These are phyloP conservation scores for Pygoscelis adeliae DNA, from an alignment of 2,113 vertebrate species.

Conservation along the genomic window DNA sequence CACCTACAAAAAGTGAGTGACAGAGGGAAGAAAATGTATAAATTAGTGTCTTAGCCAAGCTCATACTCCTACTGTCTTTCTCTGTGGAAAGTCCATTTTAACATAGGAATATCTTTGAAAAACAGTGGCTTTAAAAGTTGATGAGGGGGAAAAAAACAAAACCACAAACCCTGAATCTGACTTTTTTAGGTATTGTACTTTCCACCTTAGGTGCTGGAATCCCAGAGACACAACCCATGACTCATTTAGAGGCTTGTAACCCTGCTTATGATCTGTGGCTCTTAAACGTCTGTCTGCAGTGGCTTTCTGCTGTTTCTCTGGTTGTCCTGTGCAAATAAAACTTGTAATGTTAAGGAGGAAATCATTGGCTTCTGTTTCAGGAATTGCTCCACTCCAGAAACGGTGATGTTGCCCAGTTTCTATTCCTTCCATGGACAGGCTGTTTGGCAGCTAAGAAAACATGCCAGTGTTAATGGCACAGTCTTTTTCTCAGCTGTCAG, in stretches of 20 bases:
- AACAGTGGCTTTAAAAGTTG: background rate
- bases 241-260: background rate
- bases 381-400: background rate
- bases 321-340: background rate
- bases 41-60: background rate
- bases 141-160: background rate
- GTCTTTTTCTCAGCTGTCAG: background rate
- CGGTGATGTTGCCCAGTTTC: background rate
- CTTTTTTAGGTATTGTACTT: background rate
- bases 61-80: background rate
- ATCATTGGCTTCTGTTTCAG: accelerated
- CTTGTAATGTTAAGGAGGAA: background rate
- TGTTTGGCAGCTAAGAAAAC: background rate
- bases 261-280: background rate
- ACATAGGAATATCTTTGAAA: background rate
- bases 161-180: background rate
- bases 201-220: background rate
- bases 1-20: background rate
- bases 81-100: background rate
- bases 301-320: background rate
- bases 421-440: background rate
- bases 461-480: background rate
- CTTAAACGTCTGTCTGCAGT: background rate
- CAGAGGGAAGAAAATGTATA: background rate
- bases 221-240: background rate